Base-by-base conservation (phyloP, 2,113 vertebrate species). In the Collichthys lucidus region DNA sequence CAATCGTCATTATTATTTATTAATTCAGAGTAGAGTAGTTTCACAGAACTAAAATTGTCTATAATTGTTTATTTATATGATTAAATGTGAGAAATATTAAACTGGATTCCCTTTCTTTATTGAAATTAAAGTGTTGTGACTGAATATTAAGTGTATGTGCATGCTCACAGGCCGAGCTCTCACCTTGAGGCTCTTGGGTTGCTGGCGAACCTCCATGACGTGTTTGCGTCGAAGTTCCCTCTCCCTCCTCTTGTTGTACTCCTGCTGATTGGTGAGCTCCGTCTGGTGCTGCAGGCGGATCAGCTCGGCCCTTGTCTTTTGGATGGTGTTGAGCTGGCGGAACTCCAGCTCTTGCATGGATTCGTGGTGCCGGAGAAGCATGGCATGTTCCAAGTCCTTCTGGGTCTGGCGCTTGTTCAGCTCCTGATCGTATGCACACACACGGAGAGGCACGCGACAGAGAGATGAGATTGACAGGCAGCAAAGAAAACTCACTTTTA, bases 271-370 rank as follows among this genome's bases (percentile, higher is more conserved):
- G 92, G 97, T 98, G 88, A 99, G 98, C 93, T 99, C 98, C 0
- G 98, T 99, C 92, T 98, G 97, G 95, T 99, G 98, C 93, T 99
- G 98, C 79, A 98, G 94, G 31, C 97, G 96, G 87, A 96, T 99
- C 88, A 99, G 96, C 89, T 99, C 98, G 2, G 96, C 96, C 86
- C 98, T 96, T 89, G 97, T 98, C 91, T 96, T 97, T 93, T 99
- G 98, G 94, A 99, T 97, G 92, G 94, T 98, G 86, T 95, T 96
- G 86, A 99, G 96, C 92, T 99, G 98, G 84, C 98, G 96, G 92
- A 98, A 99, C 94, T 99, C 98, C 92, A 99, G 95, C 90, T 99
- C 98, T 88, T 99, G 98, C 97, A 98, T 99, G 91, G 98, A 98
- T 92, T 99, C 98, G 8, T 99, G 98, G 89, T 99, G 98, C 50